Percentiles rank a stretch among this genome's conserved stretches.
phyloP scores from a whole-genome alignment of 2,113 vertebrate genomes.

The Prunella himalayana region DNA sequence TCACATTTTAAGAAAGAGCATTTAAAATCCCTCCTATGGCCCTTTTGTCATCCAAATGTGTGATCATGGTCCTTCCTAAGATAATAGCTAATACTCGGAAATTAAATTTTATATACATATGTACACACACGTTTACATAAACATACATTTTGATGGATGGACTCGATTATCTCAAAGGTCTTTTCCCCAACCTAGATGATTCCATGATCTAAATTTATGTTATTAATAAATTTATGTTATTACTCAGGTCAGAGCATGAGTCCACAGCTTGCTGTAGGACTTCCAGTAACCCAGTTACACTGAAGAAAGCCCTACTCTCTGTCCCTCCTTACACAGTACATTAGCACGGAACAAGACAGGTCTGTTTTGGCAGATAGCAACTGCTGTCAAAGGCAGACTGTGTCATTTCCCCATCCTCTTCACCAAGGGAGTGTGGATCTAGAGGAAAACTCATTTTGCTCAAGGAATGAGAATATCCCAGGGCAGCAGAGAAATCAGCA shows the following conservation, averaged over 20 bases:
- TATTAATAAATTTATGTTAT: not conserved
- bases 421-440: not conserved
- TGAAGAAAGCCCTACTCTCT: not conserved
- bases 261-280: not conserved
- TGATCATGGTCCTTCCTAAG: not conserved
- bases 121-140: not conserved
- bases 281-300: not conserved
- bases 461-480: not conserved
- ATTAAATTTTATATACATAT: not conserved
- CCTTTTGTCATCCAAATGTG: not conserved
- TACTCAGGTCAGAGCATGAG: not conserved
- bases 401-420: not conserved
- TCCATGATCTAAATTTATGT: not conserved
- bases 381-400: not conserved
- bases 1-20: not conserved
- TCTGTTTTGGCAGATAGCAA: not conserved
- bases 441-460: not conserved
- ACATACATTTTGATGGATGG: not conserved
- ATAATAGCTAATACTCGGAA: not conserved
- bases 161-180: not conserved
- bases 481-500: not conserved
- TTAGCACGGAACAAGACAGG: not conserved
- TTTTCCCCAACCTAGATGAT: not conserved
- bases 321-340: rapidly evolving
- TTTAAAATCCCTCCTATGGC: not conserved